phyloP scores from a whole-genome alignment of 2,888 invertebrate genomes.

The Cinara cedri region DNA sequence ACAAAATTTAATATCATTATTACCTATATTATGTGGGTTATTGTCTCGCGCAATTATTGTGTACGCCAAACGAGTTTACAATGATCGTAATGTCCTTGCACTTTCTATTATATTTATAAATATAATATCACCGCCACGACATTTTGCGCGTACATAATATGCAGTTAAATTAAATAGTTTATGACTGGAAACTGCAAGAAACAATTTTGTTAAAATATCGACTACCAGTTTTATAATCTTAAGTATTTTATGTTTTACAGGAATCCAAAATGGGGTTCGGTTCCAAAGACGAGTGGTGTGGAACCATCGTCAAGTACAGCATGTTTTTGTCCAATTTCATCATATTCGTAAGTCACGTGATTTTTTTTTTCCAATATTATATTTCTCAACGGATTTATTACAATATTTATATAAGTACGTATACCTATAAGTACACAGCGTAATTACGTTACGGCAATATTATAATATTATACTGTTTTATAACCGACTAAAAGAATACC shows the following conservation, averaged over 20 bases:
- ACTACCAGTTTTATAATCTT: neutral
- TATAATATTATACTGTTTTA: too few species aligned
- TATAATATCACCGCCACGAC: neutral
- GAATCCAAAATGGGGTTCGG: slow-evolving; percentile 72
- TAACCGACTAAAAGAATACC: too few species aligned
- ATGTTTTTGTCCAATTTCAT: slow-evolving; percentile 83
- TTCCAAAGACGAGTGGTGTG: slow-evolving; percentile 85
- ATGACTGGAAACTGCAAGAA: too few species aligned
- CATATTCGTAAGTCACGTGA: slow-evolving; percentile 77
- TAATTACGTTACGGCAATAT: too few species aligned
- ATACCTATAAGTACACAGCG: too few species aligned
- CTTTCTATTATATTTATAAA: neutral
- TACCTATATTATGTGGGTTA: too few species aligned
- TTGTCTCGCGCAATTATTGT: too few species aligned
- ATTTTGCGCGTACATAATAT: neutral
- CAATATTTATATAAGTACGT: too few species aligned
- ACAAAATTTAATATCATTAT: too few species aligned
- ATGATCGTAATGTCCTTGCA: neutral
- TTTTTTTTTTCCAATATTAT: neutral
- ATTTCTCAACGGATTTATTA: too few species aligned
- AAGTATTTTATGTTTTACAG: slow-evolving; percentile 12
- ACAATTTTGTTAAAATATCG: neutral
- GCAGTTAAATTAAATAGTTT: neutral
- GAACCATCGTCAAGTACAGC: slow-evolving; percentile 84
- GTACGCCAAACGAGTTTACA: neutral